phyloP scores from a whole-genome alignment of 2,113 vertebrate species.

The Dipodomys spectabilis region DNA sequence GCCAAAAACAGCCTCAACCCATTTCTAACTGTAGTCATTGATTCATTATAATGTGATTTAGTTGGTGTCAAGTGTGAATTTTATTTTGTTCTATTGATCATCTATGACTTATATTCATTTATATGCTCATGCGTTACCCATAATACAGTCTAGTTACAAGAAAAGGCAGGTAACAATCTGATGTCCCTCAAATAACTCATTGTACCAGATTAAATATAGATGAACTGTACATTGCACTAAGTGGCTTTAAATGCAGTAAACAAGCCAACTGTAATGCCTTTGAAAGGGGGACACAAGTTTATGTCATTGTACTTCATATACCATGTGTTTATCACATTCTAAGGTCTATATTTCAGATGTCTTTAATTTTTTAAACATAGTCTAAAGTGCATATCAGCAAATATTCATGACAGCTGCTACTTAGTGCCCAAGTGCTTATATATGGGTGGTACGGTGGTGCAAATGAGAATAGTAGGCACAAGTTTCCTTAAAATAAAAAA shows the following conservation, averaged over 20 bases:
- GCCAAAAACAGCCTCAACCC: not conserved
- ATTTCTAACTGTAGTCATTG: not conserved
- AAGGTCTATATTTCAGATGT: not conserved
- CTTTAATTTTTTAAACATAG: constrained; percentile 46
- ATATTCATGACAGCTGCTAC: constrained; percentile 36
- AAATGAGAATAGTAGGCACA: not conserved
- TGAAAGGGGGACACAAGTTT: not conserved
- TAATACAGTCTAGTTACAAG: not conserved
- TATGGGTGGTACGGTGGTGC: not conserved
- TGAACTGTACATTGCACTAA: not conserved
- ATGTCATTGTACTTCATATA: not conserved
- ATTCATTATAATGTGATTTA: constrained; percentile 21
- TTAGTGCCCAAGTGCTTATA: not conserved
- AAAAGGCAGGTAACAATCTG: constrained; percentile 22
- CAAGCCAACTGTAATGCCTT: not conserved
- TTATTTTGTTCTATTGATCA: constrained; percentile 51
- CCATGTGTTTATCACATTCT: constrained; percentile 10
- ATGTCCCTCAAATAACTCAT: not conserved
- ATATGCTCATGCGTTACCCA: constrained; percentile 11
- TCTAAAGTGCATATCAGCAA: constrained; percentile 16
- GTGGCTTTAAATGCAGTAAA: constrained; percentile 40
- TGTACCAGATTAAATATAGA: not conserved
- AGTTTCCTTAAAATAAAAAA: not conserved
- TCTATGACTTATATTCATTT: constrained; percentile 38
- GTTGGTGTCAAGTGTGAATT: constrained; percentile 34